Evolutionary conservation across 2,888 invertebrate genomes (phyloP), one percentile per base, ranked within the genome.

Genomic region (Smittia aterrima): DNA sequence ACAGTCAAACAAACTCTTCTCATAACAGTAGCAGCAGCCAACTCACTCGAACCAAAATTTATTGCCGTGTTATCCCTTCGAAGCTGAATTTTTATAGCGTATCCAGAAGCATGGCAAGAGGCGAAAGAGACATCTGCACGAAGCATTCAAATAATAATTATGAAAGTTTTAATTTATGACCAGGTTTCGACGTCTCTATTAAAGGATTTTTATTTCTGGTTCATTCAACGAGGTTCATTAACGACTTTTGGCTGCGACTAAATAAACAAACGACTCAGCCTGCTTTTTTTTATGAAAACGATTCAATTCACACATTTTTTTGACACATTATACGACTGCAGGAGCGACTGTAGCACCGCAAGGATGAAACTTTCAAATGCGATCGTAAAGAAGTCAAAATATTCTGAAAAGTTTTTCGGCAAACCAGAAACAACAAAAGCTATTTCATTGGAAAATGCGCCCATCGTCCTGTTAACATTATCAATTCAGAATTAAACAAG

Each of bases 61-160:
- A 72, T 72, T 58, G 22, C 54, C 70, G 25, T 68, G 47, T 68
- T 68, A 68, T 68, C 68, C 68, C 47, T 68, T 3, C n/a, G 11
- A n/a, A 47, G n/a, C 47, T 47, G 47, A 47, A 47, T 16, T 16
- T 58, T 24, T 13, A 71, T 11, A 62, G 62, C 40, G 41, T 16
- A 4, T 22, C 22, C 54, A 53, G 70, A 70, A 70, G 72, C 58
- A 72, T 72, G 72, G 62, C 71, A 72, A 70, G 27, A 24, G 64
- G 38, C 58, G 41, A 40, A 25, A 7, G 58, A 18, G 54, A 62
- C 72, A 72, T 72, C 72, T 72, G 72, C 72, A 72, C 38, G 22
- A 58, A 58, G 58, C 72, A 40, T 72, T 72, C 53, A 72, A 62
- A 72, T 58, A 62, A 62, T 62, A 72, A 72, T 72, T 72, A 72